phyloP scores from a whole-genome alignment of 1,140 invertebrate genomes.

The Drosophila auraria region DNA sequence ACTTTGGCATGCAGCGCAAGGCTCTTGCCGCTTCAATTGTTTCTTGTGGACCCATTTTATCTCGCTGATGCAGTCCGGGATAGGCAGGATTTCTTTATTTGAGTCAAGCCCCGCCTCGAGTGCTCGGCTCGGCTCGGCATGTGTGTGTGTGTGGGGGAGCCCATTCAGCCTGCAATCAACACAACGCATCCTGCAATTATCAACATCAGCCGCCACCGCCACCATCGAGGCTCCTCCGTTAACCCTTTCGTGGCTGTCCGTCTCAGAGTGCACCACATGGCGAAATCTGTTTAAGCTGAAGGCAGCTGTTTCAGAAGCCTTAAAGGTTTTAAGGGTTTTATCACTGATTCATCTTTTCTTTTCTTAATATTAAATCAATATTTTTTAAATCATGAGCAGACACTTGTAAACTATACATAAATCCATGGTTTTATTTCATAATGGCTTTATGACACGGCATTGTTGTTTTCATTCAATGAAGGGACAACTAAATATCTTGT shows the following conservation, averaged over 20 bases:
- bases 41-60: constrained; percentile 75
- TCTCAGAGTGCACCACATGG: background rate
- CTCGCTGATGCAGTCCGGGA: constrained; percentile 55
- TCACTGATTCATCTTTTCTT: background rate
- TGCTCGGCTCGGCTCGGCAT: constrained; percentile 20
- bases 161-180: constrained; percentile 76
- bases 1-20: constrained; percentile 47
- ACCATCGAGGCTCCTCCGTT: constrained; percentile 26
- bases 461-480: no score
- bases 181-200: constrained; percentile 83
- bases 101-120: constrained; percentile 72
- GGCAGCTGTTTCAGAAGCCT: background rate
- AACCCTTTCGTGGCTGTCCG: constrained; percentile 28
- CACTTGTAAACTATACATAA: no score
- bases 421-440: no score
- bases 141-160: constrained; percentile 22
- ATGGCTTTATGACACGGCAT: no score
- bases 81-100: constrained; percentile 81
- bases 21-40: constrained; percentile 63
- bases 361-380: no score
- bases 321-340: background rate
- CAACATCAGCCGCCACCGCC: constrained; percentile 60
- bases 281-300: background rate
- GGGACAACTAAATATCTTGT: no score
- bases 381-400: no score